A percentile compares a stretch with the other conserved stretches of the same genome.
Evolutionary conservation across 37 sponge, comb jelly and placozoan species (phyloP).

Genomic region (Amphimedon queenslandica): DNA sequence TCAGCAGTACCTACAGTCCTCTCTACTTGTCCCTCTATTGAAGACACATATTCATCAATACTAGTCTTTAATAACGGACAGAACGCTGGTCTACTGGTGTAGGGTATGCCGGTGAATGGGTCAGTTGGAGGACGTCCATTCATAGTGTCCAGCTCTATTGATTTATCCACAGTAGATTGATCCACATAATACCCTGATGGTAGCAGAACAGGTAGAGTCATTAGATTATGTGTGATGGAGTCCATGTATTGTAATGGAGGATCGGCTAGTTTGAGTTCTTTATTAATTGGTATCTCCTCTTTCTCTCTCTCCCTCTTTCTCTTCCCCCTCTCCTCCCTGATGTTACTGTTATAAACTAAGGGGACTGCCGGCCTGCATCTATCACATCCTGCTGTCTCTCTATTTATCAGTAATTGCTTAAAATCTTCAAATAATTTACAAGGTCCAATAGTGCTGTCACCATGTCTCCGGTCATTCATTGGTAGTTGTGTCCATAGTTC

Average conservation of each 20-base stretch:
- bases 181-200: conserved; percentile 86
- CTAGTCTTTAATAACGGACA: conserved; percentile 49
- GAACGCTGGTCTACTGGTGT: conserved; percentile 50
- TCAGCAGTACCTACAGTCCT: conserved; percentile 44
- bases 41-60: conserved; percentile 43
- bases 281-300: not conserved
- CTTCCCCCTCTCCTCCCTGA: too few species aligned
- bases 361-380: too few species aligned
- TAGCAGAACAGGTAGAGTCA: conserved; percentile 68
- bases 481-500: too few species aligned
- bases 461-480: too few species aligned
- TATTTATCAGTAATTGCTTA: too few species aligned
- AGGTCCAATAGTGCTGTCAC: too few species aligned
- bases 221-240: conserved; percentile 65
- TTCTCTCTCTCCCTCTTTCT: not conserved
- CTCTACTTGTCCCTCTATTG: not conserved
- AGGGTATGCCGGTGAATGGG: conserved; percentile 79
- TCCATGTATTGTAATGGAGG: conserved; percentile 45
- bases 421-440: too few species aligned
- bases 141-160: conserved; percentile 15
- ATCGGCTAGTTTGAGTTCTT: not conserved
- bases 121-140: conserved; percentile 68
- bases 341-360: too few species aligned
- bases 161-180: conserved; percentile 57
- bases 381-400: too few species aligned